phyloP scores from a whole-genome alignment of 2,888 invertebrate species.

The Nemotelus pantherinus region DNA sequence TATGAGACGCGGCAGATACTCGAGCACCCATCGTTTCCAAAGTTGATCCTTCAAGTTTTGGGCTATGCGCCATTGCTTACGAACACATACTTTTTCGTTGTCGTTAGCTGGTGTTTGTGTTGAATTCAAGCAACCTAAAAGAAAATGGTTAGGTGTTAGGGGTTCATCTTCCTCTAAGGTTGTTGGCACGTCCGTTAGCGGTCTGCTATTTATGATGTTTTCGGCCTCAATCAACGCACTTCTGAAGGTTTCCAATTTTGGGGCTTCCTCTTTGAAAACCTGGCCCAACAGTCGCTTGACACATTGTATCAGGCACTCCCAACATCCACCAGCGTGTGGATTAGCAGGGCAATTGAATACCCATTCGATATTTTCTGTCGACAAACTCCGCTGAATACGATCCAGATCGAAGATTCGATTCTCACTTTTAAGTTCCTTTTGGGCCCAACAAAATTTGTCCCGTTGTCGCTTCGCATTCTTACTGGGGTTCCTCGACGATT shows the following conservation, averaged over 20 bases:
- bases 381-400: neutral
- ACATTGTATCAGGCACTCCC: slow-evolving; percentile 49
- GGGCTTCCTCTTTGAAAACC: slow-evolving; percentile 45
- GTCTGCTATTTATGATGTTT: slow-evolving; percentile 49
- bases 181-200: slow-evolving; percentile 11
- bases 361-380: neutral
- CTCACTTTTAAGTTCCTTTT: neutral
- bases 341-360: slow-evolving; percentile 50
- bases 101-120: slow-evolving; percentile 7
- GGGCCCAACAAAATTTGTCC: neutral
- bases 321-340: slow-evolving; percentile 51
- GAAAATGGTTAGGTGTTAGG: slow-evolving; percentile 25
- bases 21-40: neutral
- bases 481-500: neutral
- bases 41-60: neutral
- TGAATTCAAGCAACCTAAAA: slow-evolving; percentile 1
- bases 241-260: slow-evolving; percentile 47
- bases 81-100: slow-evolving; percentile 10
- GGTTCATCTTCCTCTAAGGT: slow-evolving; percentile 15
- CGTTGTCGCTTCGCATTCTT: neutral
- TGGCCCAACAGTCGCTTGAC: slow-evolving; percentile 45
- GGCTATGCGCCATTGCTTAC: neutral
- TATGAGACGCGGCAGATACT: slow-evolving; percentile 3
- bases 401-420: slow-evolving; percentile 3
- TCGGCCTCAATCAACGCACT: slow-evolving; percentile 19